Conservation (phyloP, 2,113 vertebrate genomes). For the Pristiophorus japonicus region DNA sequence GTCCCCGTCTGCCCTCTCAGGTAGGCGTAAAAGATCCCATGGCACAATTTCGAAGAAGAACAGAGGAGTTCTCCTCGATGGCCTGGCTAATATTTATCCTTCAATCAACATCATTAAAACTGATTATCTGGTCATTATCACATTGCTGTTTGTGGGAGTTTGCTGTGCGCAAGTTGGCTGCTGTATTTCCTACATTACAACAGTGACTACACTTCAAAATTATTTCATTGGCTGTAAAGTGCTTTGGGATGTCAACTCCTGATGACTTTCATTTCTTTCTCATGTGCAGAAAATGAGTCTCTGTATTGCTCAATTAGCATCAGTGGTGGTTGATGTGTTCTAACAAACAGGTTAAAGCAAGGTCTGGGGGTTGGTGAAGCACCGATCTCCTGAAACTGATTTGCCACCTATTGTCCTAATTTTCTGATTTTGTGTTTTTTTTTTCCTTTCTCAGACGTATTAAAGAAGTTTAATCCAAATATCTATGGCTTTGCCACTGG, state of each 20-base stretch:
- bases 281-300: background rate
- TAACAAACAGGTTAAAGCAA: background rate
- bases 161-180: too few species aligned
- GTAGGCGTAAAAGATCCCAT: too few species aligned
- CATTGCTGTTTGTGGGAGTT: too few species aligned
- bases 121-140: too few species aligned
- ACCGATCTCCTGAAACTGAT: background rate
- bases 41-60: too few species aligned
- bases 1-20: too few species aligned
- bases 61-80: too few species aligned
- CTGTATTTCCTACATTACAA: too few species aligned
- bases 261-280: background rate
- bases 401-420: background rate
- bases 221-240: background rate
- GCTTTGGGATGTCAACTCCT: background rate
- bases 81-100: too few species aligned
- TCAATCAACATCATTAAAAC: too few species aligned
- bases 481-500: constrained; percentile 73
- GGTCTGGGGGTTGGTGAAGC: background rate
- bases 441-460: constrained; percentile 66
- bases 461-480: constrained; percentile 78
- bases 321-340: background rate
- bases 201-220: background rate
- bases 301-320: background rate
- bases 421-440: background rate